A percentile compares a stretch with the other conserved stretches of the same genome.
Conservation (phyloP, 2,888 invertebrate species). For the Masnerella sp. region DNA sequence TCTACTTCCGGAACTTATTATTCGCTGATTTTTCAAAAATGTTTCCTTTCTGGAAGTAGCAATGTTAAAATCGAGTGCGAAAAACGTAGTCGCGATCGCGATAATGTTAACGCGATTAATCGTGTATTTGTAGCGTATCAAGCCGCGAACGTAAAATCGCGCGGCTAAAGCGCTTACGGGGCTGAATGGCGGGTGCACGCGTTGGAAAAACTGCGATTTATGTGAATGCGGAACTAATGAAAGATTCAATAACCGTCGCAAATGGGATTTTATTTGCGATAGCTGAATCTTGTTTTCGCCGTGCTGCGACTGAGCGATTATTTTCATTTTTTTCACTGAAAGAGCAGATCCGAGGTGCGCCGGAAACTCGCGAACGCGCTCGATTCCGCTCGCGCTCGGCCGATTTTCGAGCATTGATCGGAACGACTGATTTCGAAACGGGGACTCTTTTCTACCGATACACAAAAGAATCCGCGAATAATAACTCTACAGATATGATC, state of each 20-base stretch:
- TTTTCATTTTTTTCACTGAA: conserved; percentile 15
- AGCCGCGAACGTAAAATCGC: conserved; percentile 33
- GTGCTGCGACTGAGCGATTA: conserved; percentile 29
- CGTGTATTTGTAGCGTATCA: conserved; percentile 38
- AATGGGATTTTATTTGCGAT: conserved; percentile 54
- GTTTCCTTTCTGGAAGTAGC: too few species aligned
- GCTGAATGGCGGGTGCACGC: conserved; percentile 28
- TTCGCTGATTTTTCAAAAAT: too few species aligned
- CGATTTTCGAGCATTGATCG: conserved; percentile 22
- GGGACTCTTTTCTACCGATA: conserved; percentile 3
- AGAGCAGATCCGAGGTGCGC: conserved; percentile 6
- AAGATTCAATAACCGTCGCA: conserved; percentile 44
- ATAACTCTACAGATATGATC: conserved; percentile 6
- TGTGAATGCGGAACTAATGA: conserved; percentile 40
- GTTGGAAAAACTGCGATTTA: conserved; percentile 38
- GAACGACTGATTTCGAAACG: conserved; percentile 27
- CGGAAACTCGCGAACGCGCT: conserved; percentile 9
- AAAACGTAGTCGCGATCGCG: conserved; percentile 23
- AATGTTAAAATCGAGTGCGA: too few species aligned
- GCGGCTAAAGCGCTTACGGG: conserved; percentile 45
- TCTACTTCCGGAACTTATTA: too few species aligned
- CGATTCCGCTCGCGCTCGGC: conserved; percentile 1
- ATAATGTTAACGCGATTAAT: conserved; percentile 49
- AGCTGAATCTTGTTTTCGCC: conserved; percentile 45
- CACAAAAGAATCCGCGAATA: conserved; percentile 3